phyloP scores from a whole-genome alignment of 2,888 invertebrate species.

The Tromatobia lineatoria region DNA sequence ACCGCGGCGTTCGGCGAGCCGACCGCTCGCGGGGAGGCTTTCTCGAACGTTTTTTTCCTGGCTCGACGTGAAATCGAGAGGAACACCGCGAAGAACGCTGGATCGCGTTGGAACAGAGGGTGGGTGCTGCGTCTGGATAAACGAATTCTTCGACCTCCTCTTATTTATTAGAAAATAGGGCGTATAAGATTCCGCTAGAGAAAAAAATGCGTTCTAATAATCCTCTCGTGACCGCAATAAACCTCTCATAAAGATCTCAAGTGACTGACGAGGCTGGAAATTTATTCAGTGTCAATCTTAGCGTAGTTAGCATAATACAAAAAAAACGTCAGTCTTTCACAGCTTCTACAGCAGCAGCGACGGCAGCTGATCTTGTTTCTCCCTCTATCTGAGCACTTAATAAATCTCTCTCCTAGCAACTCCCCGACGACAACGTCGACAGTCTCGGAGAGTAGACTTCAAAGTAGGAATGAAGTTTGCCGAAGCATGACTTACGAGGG shows the following conservation, averaged over 20 bases:
- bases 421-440: constrained; percentile 46
- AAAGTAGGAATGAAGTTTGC: constrained; percentile 66
- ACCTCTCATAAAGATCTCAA: constrained; percentile 37
- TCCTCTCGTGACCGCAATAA: constrained; percentile 47
- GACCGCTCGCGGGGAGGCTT: constrained; percentile 45
- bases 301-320: constrained; percentile 50
- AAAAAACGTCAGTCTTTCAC: constrained; percentile 20
- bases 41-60: constrained; percentile 58
- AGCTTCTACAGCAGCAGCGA: constrained; percentile 48
- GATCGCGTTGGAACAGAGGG: constrained; percentile 61
- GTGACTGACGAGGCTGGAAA: constrained; percentile 23
- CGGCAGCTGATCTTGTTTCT: constrained; percentile 62
- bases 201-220: constrained; percentile 40
- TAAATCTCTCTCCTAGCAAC: constrained; percentile 64
- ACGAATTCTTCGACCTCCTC: constrained; percentile 62
- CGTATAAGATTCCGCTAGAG: constrained; percentile 30
- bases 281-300: constrained; percentile 64
- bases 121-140: constrained; percentile 65
- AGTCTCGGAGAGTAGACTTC: constrained; percentile 57
- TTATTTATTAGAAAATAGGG: constrained; percentile 41
- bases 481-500: constrained; percentile 71
- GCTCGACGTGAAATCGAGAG: constrained; percentile 64
- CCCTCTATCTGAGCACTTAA: constrained; percentile 59
- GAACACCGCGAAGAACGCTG: constrained; percentile 54
- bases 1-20: constrained; percentile 65